Evolutionary conservation across 1,140 invertebrate species (phyloP).

Genomic region (Lasioglossum baleicum): DNA sequence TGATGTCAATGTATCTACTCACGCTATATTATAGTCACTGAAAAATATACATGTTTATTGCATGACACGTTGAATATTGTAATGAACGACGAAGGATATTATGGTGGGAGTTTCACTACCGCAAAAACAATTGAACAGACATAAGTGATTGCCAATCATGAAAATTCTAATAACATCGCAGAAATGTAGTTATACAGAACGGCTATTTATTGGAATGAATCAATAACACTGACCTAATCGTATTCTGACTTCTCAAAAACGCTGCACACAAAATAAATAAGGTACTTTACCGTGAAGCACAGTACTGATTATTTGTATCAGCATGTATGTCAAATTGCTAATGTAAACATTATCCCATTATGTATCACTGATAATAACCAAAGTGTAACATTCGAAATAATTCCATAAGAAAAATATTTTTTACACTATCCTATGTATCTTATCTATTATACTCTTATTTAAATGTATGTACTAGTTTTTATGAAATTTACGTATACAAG

Average conservation of each 20-base stretch:
- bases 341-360: neutral
- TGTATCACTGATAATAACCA: neutral
- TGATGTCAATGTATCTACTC: constrained; percentile 14
- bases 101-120: constrained; percentile 15
- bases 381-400: neutral
- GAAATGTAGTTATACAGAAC: constrained; percentile 9
- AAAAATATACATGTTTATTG: constrained; percentile 12
- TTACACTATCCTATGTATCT: neutral
- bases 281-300: neutral
- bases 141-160: constrained; percentile 31
- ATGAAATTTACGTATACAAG: neutral
- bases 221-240: constrained; percentile 54
- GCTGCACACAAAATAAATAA: constrained; percentile 15
- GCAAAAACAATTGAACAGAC: constrained; percentile 15
- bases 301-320: constrained; percentile 24
- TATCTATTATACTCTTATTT: neutral
- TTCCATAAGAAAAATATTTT: neutral
- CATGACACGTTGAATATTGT: constrained; percentile 2
- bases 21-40: constrained; percentile 8
- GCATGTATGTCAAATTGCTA: neutral
- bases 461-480: neutral
- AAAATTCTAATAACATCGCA: constrained; percentile 25
- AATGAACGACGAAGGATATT: neutral
- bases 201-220: constrained; percentile 26
- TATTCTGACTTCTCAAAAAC: constrained; percentile 56